These are phyloP conservation scores for Forbesichthys agassizii DNA, from an alignment of 2,113 vertebrate species.

Conservation along the genomic window DNA sequence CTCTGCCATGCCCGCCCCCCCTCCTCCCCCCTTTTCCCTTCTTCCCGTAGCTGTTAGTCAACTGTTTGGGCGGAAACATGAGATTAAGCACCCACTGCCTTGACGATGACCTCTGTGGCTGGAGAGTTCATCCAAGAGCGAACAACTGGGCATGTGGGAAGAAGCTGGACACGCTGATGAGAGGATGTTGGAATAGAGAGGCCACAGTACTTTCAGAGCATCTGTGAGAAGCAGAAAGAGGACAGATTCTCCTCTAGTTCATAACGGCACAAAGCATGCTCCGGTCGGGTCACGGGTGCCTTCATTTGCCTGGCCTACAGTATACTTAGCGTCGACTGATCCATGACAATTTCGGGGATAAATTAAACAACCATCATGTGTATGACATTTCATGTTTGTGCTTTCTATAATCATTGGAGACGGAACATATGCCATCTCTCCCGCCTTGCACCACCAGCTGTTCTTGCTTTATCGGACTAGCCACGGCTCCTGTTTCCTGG, in stretches of 20 bases:
- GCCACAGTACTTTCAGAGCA: too few species aligned
- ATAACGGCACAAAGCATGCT: too few species aligned
- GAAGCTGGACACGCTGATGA: background rate
- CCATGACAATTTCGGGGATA: too few species aligned
- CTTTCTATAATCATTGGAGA: background rate
- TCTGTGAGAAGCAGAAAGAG: background rate
- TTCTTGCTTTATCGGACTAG: slow-evolving; percentile 16
- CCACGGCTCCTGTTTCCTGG: background rate
- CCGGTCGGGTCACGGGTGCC: too few species aligned
- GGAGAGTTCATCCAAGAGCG: background rate
- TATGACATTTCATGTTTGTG: background rate
- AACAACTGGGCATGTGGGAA: background rate
- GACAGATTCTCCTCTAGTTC: background rate
- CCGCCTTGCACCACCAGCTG: slow-evolving; percentile 8
- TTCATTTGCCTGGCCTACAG: too few species aligned
- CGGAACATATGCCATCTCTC: background rate
- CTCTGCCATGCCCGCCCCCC: background rate
- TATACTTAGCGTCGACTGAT: too few species aligned
- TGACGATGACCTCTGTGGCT: slow-evolving; percentile 13
- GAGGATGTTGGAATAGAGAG: background rate
- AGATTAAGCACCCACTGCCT: slow-evolving; percentile 16
- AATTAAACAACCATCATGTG: too few species aligned
- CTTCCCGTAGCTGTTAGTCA: background rate
- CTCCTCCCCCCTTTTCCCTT: background rate
- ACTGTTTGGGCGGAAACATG: slow-evolving; percentile 11